These are phyloP conservation scores for Athalia rosae DNA, from an alignment of 2,888 invertebrate genomes.

Conservation along the genomic window DNA sequence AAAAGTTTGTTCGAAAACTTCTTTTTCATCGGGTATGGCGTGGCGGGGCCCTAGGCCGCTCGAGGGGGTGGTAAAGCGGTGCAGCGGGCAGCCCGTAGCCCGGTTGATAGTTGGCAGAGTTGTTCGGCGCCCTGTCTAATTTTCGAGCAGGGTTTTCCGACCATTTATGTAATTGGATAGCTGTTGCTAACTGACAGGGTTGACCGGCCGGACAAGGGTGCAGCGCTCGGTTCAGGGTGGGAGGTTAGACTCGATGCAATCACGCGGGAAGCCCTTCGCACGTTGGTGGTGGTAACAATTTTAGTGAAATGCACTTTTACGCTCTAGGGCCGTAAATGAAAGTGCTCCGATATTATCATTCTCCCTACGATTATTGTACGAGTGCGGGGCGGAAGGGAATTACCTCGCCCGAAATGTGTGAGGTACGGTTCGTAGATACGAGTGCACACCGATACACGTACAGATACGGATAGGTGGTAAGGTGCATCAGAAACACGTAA, in stretches of 20 bases:
- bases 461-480: background rate
- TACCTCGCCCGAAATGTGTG: too few species aligned
- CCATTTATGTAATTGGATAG: conserved; percentile 38
- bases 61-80: background rate
- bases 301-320: conserved; percentile 26
- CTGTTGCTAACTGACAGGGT: conserved; percentile 27
- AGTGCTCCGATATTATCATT: conserved; percentile 19
- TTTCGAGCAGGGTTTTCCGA: background rate
- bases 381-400: too few species aligned
- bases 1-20: conserved; percentile 27
- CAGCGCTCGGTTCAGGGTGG: background rate
- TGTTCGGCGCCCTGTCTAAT: background rate
- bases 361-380: background rate
- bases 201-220: conserved; percentile 19
- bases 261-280: conserved; percentile 9
- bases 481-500: background rate
- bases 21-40: background rate
- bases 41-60: background rate
- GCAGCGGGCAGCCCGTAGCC: background rate
- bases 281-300: conserved; percentile 5
- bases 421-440: background rate
- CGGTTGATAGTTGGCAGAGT: background rate
- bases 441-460: background rate
- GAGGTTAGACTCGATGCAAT: conserved; percentile 22
- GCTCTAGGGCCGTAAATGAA: conserved; percentile 15